Evolutionary conservation across 2,113 vertebrate species (phyloP).

Genomic region (Platycercus adscitus): DNA sequence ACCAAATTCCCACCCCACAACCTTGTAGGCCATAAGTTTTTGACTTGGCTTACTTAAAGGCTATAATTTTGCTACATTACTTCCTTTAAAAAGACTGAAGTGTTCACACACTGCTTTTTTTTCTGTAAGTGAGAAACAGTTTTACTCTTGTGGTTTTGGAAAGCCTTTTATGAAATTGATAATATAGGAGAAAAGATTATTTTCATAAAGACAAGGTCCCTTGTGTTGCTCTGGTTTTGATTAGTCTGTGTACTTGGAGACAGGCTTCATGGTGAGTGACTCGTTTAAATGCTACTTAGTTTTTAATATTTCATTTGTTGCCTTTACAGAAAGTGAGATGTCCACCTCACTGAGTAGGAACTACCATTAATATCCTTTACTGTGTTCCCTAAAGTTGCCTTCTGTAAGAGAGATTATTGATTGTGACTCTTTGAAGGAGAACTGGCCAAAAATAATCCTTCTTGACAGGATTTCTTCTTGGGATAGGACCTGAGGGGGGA

Average conservation of each 20-base stretch:
- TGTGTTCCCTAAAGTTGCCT: constrained; percentile 22
- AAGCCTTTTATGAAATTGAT: constrained; percentile 62
- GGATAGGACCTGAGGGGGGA: constrained; percentile 15
- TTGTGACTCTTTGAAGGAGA: constrained; percentile 52
- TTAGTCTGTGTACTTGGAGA: constrained; percentile 34
- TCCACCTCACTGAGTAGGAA: background rate
- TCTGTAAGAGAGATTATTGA: constrained; percentile 50
- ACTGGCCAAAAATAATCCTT: constrained; percentile 58
- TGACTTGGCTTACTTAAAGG: constrained; percentile 28
- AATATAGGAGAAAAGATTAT: constrained; percentile 35
- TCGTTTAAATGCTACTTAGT: constrained; percentile 62
- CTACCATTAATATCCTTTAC: constrained; percentile 18
- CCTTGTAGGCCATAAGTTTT: background rate
- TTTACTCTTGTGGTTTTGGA: constrained; percentile 56
- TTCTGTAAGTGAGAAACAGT: background rate
- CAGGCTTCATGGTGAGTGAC: constrained; percentile 35
- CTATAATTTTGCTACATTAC: constrained; percentile 39
- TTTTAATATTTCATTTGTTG: constrained; percentile 62
- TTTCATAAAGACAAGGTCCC: constrained; percentile 50
- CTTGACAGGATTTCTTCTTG: constrained; percentile 55
- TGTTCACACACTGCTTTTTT: background rate
- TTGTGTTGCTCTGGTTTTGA: constrained; percentile 39
- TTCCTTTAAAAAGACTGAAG: constrained; percentile 43
- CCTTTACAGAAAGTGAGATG: constrained; percentile 55
- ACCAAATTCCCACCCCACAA: constrained; percentile 6